Conservation (phyloP, 2,113 vertebrate species). For the Gavia stellata region DNA sequence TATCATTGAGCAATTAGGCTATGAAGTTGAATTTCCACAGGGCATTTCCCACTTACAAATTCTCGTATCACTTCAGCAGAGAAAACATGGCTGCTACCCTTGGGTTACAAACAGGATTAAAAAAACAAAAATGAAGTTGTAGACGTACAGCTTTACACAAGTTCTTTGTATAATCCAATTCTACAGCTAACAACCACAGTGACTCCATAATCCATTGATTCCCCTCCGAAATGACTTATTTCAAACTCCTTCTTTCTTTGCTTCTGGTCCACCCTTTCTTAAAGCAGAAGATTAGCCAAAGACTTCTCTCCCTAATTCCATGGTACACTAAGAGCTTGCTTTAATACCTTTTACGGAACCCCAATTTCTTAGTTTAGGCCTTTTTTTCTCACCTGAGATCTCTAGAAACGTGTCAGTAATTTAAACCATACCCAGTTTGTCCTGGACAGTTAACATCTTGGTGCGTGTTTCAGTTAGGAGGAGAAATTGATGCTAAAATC, state of each 20-base stretch:
- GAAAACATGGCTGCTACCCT: not conserved
- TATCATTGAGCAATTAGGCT: not conserved
- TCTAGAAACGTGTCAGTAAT: not conserved
- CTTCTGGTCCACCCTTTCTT: not conserved
- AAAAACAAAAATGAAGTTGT: not conserved
- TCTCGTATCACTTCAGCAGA: not conserved
- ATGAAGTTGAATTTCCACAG: not conserved
- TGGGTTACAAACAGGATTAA: not conserved
- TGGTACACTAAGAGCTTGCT: not conserved
- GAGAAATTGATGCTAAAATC: not conserved
- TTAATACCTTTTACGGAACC: not conserved
- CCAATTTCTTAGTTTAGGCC: not conserved
- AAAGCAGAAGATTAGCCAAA: not conserved
- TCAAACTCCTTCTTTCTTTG: not conserved
- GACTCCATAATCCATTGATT: not conserved
- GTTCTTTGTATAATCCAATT: conserved; percentile 37
- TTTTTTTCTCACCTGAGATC: not conserved
- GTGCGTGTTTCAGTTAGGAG: not conserved
- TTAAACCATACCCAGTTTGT: not conserved
- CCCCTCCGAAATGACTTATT: not conserved
- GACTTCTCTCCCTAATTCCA: not conserved
- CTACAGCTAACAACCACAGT: not conserved
- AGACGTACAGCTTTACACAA: not conserved
- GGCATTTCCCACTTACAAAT: not conserved
- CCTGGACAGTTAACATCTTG: not conserved